Evolutionary conservation across 2,113 vertebrate species (phyloP).

Genomic region (Hymenochirus boettgeri): DNA sequence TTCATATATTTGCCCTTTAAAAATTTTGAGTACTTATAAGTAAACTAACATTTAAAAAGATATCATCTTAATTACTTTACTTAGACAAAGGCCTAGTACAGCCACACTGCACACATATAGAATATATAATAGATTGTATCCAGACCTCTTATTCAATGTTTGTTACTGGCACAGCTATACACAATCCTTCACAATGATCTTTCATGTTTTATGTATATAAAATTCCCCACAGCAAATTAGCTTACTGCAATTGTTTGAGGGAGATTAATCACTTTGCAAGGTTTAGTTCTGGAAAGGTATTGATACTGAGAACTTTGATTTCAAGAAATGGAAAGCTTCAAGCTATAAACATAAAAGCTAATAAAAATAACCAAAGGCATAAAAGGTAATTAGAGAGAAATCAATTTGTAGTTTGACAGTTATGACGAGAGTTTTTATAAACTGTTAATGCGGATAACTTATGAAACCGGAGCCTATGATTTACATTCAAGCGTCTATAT

Average conservation of each 20-base stretch:
- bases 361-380: constrained; percentile 28
- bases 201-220: constrained; percentile 34
- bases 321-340: constrained; percentile 28
- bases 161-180: constrained; percentile 20
- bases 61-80: too few relatives aligned
- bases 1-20: too few relatives aligned
- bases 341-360: constrained; percentile 31
- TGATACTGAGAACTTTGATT: constrained; percentile 24
- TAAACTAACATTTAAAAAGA: too few relatives aligned
- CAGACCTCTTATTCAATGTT: constrained; percentile 7
- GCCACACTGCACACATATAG: too few relatives aligned
- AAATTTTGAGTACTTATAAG: too few relatives aligned
- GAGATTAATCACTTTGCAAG: constrained; percentile 26
- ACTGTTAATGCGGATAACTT: constrained; percentile 11
- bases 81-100: too few relatives aligned
- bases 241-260: constrained; percentile 33
- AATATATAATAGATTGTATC: too few relatives aligned
- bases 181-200: constrained; percentile 18
- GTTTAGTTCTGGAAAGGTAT: constrained; percentile 14
- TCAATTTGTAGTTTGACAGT: constrained; percentile 20
- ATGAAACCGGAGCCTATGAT: constrained; percentile 3
- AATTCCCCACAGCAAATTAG: constrained; percentile 37
- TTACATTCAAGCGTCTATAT: constrained; percentile 9
- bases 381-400: constrained; percentile 34
- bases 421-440: constrained; percentile 26